Base-by-base conservation (phyloP, 1,140 invertebrate species). In the Doryteuthis pealeii region DNA sequence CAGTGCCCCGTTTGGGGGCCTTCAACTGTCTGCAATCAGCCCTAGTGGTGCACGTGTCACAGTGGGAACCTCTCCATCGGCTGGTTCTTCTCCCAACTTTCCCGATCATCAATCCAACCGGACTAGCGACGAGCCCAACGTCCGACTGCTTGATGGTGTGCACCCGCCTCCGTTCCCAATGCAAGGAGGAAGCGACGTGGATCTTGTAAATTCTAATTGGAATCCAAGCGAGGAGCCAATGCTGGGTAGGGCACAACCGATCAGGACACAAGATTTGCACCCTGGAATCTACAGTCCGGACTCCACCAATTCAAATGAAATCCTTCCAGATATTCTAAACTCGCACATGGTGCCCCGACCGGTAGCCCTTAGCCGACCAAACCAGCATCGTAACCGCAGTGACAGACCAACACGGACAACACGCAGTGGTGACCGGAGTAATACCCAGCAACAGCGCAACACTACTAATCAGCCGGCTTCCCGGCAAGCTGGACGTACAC, bases 241-340 rank as follows among this genome's bases (percentile, higher is more conserved):
- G 54, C 54, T 62, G 18, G 54, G 54, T 15, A 22, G 54, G 5
- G 28, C 66, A 30, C 66, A 68, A 22, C 78, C 72, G 43, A 78
- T 79, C 69, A 76, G 73, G 49, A 81, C 80, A 40, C 75, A 79
- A 31, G 79, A 84, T 68, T 49, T 81, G 14, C 78, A 76, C 40
- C 40, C 78, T n/a, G 81, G 80, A n/a, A 71, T 82, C 28, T 75
- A 72, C 35, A 70, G 76, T 15, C 40, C 67, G 8, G 30, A 72
- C 8, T 28, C 58, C 0, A 74, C 75, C 31, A 70, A 72, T 31
- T 35, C 75, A 3, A 73, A 75, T 70, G 86, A 87, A 15, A 79
- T 86, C 22, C 80, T 90, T 31, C 89, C 90, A 6, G 90, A 90
- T 78, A 85, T 90, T 33, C 83, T 90, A 8, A 87, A 90, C 77